Percentiles rank a stretch among this genome's conserved stretches.
phyloP scores from a whole-genome alignment of 1,140 invertebrate genomes.

The Maniola jurtina region DNA sequence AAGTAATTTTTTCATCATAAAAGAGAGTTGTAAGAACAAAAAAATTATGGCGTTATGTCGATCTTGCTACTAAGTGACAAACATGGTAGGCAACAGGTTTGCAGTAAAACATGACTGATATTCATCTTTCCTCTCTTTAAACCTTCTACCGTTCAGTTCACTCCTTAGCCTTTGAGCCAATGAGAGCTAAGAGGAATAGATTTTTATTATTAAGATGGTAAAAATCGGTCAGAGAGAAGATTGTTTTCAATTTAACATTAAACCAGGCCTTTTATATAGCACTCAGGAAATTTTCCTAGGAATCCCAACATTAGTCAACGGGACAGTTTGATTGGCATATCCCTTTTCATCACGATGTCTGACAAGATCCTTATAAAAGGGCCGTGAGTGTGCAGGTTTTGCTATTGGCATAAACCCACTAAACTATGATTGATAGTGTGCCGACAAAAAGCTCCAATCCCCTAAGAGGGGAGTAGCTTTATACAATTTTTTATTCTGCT shows the following conservation, averaged over 20 bases:
- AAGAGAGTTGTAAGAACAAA: too few species aligned
- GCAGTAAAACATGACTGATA: too few species aligned
- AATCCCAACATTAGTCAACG: constrained; percentile 27
- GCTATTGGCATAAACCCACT: constrained; percentile 60
- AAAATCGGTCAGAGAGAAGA: background rate
- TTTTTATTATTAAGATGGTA: too few species aligned
- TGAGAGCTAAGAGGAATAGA: too few species aligned
- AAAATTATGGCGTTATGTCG: too few species aligned
- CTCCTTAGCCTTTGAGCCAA: too few species aligned
- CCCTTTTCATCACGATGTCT: constrained; percentile 44
- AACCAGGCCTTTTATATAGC: constrained; percentile 19
- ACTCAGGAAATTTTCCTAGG: constrained; percentile 17
- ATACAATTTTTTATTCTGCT: background rate
- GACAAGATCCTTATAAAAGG: constrained; percentile 51
- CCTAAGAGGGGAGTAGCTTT: background rate
- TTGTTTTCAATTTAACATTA: constrained; percentile 12
- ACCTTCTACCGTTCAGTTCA: too few species aligned
- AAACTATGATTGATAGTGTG: constrained; percentile 72
- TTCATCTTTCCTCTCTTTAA: too few species aligned
- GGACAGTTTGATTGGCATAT: constrained; percentile 52
- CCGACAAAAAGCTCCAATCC: background rate
- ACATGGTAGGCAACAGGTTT: too few species aligned
- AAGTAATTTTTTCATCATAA: too few species aligned
- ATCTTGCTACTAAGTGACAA: too few species aligned
- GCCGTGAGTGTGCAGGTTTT: constrained; percentile 55